These are phyloP conservation scores for Bedellia somnulentella DNA, from an alignment of 2,888 invertebrate genomes.

Conservation along the genomic window DNA sequence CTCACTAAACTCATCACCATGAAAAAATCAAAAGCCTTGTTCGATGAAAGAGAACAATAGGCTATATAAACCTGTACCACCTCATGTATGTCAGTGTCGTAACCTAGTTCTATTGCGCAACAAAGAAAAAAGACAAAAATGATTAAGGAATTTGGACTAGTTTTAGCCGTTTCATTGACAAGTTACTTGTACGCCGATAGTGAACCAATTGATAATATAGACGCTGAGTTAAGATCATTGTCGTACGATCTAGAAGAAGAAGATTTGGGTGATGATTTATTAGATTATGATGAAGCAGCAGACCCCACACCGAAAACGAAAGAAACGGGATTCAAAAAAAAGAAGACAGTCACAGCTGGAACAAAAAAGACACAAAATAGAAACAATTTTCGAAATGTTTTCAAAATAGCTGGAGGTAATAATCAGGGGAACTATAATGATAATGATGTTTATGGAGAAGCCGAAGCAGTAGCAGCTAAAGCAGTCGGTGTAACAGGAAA, in stretches of 20 bases:
- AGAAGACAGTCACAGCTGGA: slow-evolving; percentile 23
- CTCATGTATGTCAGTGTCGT: slow-evolving; percentile 58
- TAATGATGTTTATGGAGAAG: slow-evolving; percentile 35
- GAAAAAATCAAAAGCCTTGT: slow-evolving; percentile 43
- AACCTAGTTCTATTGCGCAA: slow-evolving; percentile 47
- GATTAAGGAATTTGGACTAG: too few relatives aligned
- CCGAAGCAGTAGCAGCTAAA: slow-evolving; percentile 32
- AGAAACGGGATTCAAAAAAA: slow-evolving; percentile 29
- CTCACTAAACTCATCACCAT: slow-evolving; percentile 20
- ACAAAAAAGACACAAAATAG: slow-evolving; percentile 24
- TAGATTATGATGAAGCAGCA: slow-evolving; percentile 21
- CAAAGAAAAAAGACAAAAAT: slow-evolving; percentile 25
- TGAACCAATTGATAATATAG: slow-evolving; percentile 29
- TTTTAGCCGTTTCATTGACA: too few relatives aligned
- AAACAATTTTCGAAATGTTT: slow-evolving; percentile 30
- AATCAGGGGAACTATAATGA: slow-evolving; percentile 33
- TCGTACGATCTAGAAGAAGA: slow-evolving; percentile 34
- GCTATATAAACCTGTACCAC: slow-evolving; percentile 37
- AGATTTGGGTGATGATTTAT: slow-evolving; percentile 29
- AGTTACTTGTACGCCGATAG: slow-evolving; percentile 18
- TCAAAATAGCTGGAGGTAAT: slow-evolving; percentile 22
- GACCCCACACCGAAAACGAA: neutral
- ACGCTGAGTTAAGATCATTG: slow-evolving; percentile 26
- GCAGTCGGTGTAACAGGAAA: slow-evolving; percentile 38
- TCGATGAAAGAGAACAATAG: slow-evolving; percentile 24